Conservation (phyloP, 2,113 vertebrate genomes). For the Eublepharis macularius region DNA sequence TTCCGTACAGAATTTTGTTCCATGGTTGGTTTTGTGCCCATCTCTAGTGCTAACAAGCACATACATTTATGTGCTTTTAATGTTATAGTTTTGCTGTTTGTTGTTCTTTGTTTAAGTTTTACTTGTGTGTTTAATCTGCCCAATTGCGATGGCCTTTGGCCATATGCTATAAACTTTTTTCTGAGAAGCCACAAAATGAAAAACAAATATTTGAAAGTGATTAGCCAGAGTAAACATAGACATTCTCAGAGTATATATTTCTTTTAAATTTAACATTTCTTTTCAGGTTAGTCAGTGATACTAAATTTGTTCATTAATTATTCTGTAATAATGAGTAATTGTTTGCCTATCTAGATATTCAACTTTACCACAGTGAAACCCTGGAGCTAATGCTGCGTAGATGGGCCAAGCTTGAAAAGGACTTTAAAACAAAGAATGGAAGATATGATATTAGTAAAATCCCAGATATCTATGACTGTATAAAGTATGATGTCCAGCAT, state of each 20-base stretch:
- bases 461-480: constrained; percentile 91
- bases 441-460: constrained; percentile 93
- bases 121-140: no score
- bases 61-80: no score
- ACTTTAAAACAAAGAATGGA: constrained; percentile 91
- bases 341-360: constrained; percentile 78
- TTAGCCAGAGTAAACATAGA: not conserved
- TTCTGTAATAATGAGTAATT: not conserved
- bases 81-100: no score
- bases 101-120: no score
- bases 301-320: constrained; percentile 1
- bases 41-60: no score
- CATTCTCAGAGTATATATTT: constrained; percentile 1
- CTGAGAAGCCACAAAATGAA: not conserved
- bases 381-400: constrained; percentile 88
- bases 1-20: no score
- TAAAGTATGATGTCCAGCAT: constrained; percentile 91
- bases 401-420: constrained; percentile 90
- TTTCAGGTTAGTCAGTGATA: not conserved
- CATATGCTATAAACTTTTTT: no score
- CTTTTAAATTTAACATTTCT: not conserved
- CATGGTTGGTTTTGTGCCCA: no score
- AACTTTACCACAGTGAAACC: constrained; percentile 90
- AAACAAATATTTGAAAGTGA: not conserved
- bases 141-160: no score